A percentile compares a stretch with the other conserved stretches of the same genome.
phyloP scores from a whole-genome alignment of 2,888 invertebrate genomes.

The Gasteruption jaculator region DNA sequence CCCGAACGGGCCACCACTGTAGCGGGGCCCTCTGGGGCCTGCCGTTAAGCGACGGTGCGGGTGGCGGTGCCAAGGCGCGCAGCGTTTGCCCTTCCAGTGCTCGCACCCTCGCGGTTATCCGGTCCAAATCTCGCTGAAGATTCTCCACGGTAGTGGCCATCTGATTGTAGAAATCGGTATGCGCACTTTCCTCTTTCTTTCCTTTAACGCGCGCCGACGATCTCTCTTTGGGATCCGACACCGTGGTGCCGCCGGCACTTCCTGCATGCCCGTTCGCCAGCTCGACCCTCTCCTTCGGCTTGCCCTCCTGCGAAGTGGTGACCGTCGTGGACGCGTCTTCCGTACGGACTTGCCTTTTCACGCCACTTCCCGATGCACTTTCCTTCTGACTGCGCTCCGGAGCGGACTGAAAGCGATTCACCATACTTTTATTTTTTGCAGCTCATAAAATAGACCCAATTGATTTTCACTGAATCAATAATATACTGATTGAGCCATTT shows the following conservation, averaged over 20 bases:
- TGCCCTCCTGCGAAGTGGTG: no score
- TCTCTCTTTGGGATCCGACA: no score
- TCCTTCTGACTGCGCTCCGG: conserved; percentile 40
- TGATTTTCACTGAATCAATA: no score
- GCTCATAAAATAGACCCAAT: no score
- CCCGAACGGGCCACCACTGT: conserved; percentile 44
- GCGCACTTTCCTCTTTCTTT: conserved; percentile 36
- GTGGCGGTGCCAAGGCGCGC: conserved; percentile 32
- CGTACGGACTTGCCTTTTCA: no score
- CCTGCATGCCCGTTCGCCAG: conserved; percentile 29
- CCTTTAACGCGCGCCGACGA: conserved; percentile 25
- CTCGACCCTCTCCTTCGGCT: no score
- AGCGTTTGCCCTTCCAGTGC: conserved; percentile 48
- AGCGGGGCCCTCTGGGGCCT: conserved; percentile 28
- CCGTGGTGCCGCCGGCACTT: no score
- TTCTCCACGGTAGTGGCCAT: conserved; percentile 53
- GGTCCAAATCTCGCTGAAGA: conserved; percentile 53
- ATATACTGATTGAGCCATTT: no score
- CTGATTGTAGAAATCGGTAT: conserved; percentile 52
- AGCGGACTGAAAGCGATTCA: conserved; percentile 25
- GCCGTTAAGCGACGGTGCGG: conserved; percentile 29
- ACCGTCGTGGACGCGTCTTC: no score
- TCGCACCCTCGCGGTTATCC: conserved; percentile 50
- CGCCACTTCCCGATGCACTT: no score
- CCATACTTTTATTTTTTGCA: no score